Base-by-base conservation (phyloP, 2,797 vertebrate genomes). In the Sebastes cheni region DNA sequence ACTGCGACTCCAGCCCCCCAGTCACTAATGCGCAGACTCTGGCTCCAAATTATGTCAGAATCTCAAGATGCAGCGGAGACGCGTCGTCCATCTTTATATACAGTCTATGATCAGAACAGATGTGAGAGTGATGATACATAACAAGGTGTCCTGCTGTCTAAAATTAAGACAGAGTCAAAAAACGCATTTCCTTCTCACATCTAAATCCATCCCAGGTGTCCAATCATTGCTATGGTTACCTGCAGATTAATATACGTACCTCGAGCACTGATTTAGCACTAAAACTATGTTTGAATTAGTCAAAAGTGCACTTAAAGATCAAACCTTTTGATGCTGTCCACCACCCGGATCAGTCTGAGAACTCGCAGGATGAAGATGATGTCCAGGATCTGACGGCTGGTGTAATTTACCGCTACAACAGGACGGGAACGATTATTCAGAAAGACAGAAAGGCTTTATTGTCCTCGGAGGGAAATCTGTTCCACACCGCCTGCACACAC, bases 331-430 rank as follows among this genome's bases (percentile, higher is more conserved):
- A 99, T 95, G 87, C 96, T 97, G 95, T 99, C 95, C n/a, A 99
- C 95, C 42, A 99, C 96, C 46, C 97, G 92, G 70, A 98, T 90
- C 59, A 99, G 96, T 46, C 97, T 88, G 36, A 99, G 96, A n/a
- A 98, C 96, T 50, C 98, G 87, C 6, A 99, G 83, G 88, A 99
- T 97, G 86, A 99, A 96, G 82, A 99, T 95, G 0, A 99, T 97
- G 88, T 99, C 98, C 93, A 99, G 92, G 67, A 99, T 92, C 92
- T 98, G 96, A 1, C 96, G 97, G 76, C 97, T 98, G 77, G 94
- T 97, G 88, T 98, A 98, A 4, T 89, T 91, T 0, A 88, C 95
- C 20, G 93, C 97, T 99, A 64, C 54, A 64, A 79, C 75, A 59
- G 29, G 46, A 79, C 66, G 20, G 5, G 9, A 20, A 20, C 1